These are phyloP conservation scores for Agrilus planipennis DNA, from an alignment of 1,140 invertebrate genomes.

Conservation along the genomic window DNA sequence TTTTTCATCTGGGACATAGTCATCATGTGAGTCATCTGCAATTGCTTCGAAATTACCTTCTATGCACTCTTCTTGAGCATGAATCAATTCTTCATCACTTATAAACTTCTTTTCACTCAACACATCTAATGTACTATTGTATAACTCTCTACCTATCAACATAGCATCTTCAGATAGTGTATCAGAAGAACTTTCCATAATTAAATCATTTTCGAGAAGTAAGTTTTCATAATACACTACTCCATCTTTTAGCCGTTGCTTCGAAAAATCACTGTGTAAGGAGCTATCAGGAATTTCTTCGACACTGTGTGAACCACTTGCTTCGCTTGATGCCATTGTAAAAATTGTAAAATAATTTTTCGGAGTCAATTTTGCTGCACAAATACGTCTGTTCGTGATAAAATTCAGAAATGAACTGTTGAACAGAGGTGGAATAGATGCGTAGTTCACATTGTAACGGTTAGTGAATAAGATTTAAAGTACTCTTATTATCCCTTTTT, in stretches of 20 bases:
- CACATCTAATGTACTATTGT: too few species aligned
- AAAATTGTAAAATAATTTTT: too few species aligned
- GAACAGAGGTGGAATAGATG: too few species aligned
- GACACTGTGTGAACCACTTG: neutral
- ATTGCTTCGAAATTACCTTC: neutral
- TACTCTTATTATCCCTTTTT: too few species aligned
- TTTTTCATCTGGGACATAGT: conserved; percentile 12
- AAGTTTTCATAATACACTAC: neutral
- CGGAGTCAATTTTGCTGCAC: too few species aligned
- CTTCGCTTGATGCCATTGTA: too few species aligned
- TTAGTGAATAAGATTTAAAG: too few species aligned
- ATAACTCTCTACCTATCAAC: too few species aligned
- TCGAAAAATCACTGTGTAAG: conserved; percentile 1
- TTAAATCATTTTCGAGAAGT: neutral
- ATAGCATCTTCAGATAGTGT: too few species aligned
- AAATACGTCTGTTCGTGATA: too few species aligned
- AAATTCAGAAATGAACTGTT: too few species aligned
- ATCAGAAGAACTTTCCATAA: neutral
- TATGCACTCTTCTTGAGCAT: neutral
- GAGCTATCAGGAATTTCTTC: neutral
- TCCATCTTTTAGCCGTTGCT: conserved; percentile 1
- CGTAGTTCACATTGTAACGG: too few species aligned
- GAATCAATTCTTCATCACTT: conserved; percentile 2
- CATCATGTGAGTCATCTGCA: conserved; percentile 6
- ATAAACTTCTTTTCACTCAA: neutral